Base-by-base conservation (phyloP, 2,888 invertebrate species). In the Drosophila limbata region DNA sequence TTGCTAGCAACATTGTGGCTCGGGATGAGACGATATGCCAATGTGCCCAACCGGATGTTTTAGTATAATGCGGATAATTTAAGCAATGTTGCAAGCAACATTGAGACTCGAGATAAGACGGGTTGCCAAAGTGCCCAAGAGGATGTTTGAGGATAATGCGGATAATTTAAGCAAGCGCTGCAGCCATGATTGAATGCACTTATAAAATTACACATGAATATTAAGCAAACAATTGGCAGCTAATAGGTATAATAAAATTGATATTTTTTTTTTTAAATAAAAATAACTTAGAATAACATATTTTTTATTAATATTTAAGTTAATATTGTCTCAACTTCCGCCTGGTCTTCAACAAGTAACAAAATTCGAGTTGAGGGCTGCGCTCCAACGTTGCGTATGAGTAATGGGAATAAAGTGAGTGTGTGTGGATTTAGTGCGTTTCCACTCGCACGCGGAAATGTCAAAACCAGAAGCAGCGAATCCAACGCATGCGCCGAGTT, bases 401-500 rank as follows among this genome's bases (percentile, higher is more conserved):
- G 62, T 39, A 68, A 55, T 55, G 15, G 31, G 45, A 42, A 9
- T 45, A 45, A 37, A 33, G 55, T n/a, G n/a, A n/a, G 33, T 63
- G 44, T 40, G 11, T 8, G 37, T 15, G 33, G 21, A 17, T 31
- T 50, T 48, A 19, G 15, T 64, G 77, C 62, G 62, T 55, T 60
- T 35, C 45, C 19, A 70, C 31, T 62, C 65, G 56, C 45, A 64
- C 62, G 35, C 60, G 57, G 28, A 83, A 77, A 69, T 42, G 64
- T 74, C 65, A 67, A 61, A 72, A 65, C 6, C 48, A 51, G 52
- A 28, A 28, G 28, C 28, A 28, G 37, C 51, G 39, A 35, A 40
- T 55, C 21, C 42, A 33, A 56, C 85, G 88, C 84, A 77, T 74
- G 84, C 84, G 84, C 47, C 50, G 50, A 50, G 44, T 39, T 50